Percentiles rank a stretch among this genome's conserved stretches.
Evolutionary conservation across 2,113 vertebrate genomes (phyloP).

Genomic region (Tragelaphus imberbis): DNA sequence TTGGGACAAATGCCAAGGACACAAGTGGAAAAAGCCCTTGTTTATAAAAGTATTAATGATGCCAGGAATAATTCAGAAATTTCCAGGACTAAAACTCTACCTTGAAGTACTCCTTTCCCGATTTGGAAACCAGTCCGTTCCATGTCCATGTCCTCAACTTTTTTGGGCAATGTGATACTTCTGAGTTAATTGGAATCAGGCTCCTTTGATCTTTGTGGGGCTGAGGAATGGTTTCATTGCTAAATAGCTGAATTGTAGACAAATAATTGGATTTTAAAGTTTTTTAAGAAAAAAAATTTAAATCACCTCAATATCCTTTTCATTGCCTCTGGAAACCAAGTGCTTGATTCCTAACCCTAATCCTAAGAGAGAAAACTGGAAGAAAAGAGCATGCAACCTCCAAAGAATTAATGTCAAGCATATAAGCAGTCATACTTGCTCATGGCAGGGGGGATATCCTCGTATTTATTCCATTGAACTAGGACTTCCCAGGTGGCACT

Average conservation of each 20-base stretch:
- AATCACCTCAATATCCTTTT: background rate
- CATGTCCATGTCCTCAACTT: background rate
- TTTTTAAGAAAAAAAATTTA: background rate
- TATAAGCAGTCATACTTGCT: background rate
- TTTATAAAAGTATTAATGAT: constrained; percentile 34
- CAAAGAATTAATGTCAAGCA: background rate
- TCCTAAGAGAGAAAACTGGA: background rate
- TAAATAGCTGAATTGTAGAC: background rate
- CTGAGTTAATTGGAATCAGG: background rate
- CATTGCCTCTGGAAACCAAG: background rate
- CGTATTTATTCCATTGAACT: background rate
- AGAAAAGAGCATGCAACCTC: background rate
- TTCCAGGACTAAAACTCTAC: background rate
- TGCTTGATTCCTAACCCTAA: background rate
- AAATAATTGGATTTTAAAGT: background rate
- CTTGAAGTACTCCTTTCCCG: background rate
- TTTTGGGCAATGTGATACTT: background rate
- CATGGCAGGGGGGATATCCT: background rate
- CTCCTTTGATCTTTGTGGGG: background rate
- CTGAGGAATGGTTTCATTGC: background rate
- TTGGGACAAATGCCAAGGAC: background rate
- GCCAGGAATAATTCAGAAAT: background rate
- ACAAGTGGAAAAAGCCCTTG: background rate
- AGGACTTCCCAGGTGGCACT: background rate
- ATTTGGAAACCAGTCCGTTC: background rate